These are phyloP conservation scores for Enteromius unitaeniatus DNA, from an alignment of 2,797 vertebrate species.

Conservation along the genomic window DNA sequence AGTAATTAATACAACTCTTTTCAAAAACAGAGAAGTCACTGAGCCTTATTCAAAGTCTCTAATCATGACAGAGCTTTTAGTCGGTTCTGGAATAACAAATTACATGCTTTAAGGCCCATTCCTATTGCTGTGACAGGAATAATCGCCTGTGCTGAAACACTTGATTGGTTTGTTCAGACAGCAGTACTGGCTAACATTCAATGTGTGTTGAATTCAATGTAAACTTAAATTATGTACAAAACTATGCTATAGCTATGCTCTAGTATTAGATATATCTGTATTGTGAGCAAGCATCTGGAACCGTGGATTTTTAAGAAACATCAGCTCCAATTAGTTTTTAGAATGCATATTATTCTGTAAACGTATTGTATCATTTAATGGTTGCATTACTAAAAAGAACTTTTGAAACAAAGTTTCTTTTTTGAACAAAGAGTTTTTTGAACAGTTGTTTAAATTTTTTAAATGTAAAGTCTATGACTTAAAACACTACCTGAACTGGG, in stretches of 20 bases:
- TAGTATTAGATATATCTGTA: background rate
- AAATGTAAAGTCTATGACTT: background rate
- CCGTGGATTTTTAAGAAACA: background rate
- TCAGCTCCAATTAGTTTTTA: background rate
- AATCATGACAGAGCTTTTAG: background rate
- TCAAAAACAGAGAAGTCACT: background rate
- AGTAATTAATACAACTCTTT: conserved; percentile 21
- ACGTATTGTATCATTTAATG: background rate
- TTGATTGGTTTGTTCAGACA: background rate
- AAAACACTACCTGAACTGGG: conserved; percentile 1
- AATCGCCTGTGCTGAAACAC: background rate
- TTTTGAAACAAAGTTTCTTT: background rate
- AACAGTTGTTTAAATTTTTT: background rate
- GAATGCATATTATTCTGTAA: background rate
- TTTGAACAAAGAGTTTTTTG: background rate
- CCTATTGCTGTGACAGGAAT: background rate
- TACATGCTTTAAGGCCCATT: background rate
- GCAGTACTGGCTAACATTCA: background rate
- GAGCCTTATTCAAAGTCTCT: background rate
- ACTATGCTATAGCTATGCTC: background rate
- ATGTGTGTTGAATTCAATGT: background rate
- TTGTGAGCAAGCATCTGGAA: background rate
- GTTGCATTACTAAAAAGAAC: background rate
- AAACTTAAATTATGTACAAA: background rate
- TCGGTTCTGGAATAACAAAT: background rate